Conservation (phyloP, 2,888 invertebrate genomes). For the Eupithecia pulchellata region DNA sequence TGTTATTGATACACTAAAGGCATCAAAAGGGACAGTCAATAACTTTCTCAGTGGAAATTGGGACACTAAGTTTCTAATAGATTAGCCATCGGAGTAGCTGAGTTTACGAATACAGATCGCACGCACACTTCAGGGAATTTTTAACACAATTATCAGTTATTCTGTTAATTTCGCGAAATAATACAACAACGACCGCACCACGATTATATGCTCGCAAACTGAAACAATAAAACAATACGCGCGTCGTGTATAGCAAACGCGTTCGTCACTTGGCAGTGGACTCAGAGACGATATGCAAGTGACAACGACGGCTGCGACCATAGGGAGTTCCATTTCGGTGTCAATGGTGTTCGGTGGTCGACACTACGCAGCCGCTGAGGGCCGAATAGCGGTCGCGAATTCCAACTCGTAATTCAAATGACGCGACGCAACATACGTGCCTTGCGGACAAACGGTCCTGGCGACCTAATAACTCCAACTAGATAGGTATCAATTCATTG, state of each 20-base stretch:
- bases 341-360: slow-evolving; percentile 70
- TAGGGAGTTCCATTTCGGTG: slow-evolving; percentile 76
- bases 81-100: slow-evolving; percentile 35
- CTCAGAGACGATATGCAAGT: slow-evolving; percentile 63
- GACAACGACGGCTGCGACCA: slow-evolving; percentile 59
- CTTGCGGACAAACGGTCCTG: slow-evolving; percentile 73
- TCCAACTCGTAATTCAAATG: slow-evolving; percentile 83
- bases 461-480: slow-evolving; percentile 76
- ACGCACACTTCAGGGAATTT: neutral
- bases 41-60: neutral
- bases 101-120: slow-evolving; percentile 8
- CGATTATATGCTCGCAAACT: slow-evolving; percentile 74
- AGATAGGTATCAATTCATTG: slow-evolving; percentile 66
- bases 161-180: slow-evolving; percentile 36
- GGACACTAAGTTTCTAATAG: slow-evolving; percentile 41
- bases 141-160: neutral
- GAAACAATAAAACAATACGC: slow-evolving; percentile 72
- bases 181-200: slow-evolving; percentile 68
- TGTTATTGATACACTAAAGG: neutral
- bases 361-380: slow-evolving; percentile 56
- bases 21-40: neutral
- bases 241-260: slow-evolving; percentile 69
- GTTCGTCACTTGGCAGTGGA: slow-evolving; percentile 66
- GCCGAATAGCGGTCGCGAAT: slow-evolving; percentile 84
- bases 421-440: slow-evolving; percentile 75